Percentiles rank a stretch among this genome's conserved stretches.
Evolutionary conservation across 1,140 invertebrate species (phyloP).

Genomic region (Ceratosolen fusciceps): DNA sequence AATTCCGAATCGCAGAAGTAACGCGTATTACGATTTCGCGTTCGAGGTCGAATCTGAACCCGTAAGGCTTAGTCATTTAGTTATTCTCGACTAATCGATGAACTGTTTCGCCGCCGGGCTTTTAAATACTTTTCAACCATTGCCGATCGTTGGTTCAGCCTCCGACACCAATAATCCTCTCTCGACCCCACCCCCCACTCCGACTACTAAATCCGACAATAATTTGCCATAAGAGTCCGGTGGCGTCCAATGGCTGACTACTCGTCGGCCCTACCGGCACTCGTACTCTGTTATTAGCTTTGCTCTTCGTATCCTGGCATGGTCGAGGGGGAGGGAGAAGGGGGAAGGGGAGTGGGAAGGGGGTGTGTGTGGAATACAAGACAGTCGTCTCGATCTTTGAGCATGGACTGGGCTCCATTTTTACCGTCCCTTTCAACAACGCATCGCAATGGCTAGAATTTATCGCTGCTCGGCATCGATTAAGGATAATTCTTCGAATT

Average conservation of each 20-base stretch:
- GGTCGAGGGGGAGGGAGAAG: not conserved
- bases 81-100: not conserved
- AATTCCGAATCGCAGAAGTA: too few species aligned
- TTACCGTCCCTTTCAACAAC: too few species aligned
- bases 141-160: slow-evolving; percentile 54
- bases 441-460: not conserved
- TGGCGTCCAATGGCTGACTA: slow-evolving; percentile 58
- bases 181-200: slow-evolving; percentile 59
- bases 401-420: not conserved
- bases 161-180: slow-evolving; percentile 64
- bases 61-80: not conserved
- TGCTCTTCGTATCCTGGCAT: slow-evolving; percentile 60
- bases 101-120: not conserved
- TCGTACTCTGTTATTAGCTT: slow-evolving; percentile 66
- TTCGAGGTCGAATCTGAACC: too few species aligned
- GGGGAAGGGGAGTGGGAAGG: not conserved
- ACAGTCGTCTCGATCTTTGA: not conserved
- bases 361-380: not conserved
- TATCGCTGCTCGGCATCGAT: not conserved
- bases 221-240: slow-evolving; percentile 57
- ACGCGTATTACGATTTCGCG: too few species aligned
- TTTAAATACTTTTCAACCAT: slow-evolving; percentile 2
- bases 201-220: slow-evolving; percentile 63
- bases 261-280: slow-evolving; percentile 16
- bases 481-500: too few species aligned